Evolutionary conservation across 2,888 invertebrate genomes (phyloP), one percentile per base, ranked within the genome.

Genomic region (Bhutanitis thaidina): DNA sequence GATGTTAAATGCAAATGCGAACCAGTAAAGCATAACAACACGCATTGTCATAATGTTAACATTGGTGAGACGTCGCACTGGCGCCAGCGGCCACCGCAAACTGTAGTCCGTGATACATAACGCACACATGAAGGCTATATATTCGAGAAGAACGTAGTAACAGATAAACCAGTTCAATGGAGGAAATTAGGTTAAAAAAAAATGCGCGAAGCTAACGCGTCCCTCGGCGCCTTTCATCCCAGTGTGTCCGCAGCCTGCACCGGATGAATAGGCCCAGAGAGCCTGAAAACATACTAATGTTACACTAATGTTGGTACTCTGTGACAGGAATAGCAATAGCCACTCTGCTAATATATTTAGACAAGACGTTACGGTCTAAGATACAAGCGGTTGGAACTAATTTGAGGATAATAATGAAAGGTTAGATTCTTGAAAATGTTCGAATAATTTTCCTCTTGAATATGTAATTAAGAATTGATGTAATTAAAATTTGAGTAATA

Each of bases 221-320:
- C 43, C 15, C n/a, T 25, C 39, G 14, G 37, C 27, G 13, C 29
- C 35, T 35, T 16, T 25, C 29, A 16, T 37, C 41, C n/a, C 32
- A 38, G 35, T 39, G 36, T 39, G 32, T 15, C 13, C 37, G 14
- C 34, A 16, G 8, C 35, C 36, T 45, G 27, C 27, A 16, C 16
- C 15, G 20, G 20, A 52, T 46, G 48, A 48, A 48, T 43, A 46
- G 51, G 29, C 45, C 30, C 38, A 30, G 29, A 47, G 41, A 39
- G 46, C 41, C 53, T 47, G 48, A 47, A 50, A 52, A 53, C 61
- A 57, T 58, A 61, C 62, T 66, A 68, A 68, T 67, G 68, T 46
- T 35, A 35, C 35, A 34, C 43, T 43, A 43, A 43, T 43, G 43
- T 43, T 35, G 15, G 34, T 34, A 34, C 43, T 50, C 39, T 53